Base-by-base conservation (phyloP, 2,888 invertebrate genomes). In the Papilio demoleus region DNA sequence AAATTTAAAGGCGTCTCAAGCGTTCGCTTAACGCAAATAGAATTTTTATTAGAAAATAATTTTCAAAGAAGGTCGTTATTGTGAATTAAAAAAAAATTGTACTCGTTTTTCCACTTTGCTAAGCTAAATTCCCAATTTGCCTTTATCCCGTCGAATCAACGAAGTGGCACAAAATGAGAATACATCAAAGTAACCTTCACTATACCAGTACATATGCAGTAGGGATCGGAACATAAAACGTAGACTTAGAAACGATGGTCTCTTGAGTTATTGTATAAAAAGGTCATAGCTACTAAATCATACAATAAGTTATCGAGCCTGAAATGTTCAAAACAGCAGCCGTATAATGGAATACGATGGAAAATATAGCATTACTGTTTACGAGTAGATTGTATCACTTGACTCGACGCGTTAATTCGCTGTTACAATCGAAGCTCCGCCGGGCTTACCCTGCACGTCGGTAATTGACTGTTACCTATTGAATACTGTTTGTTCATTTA, bases 241-340 rank as follows among this genome's bases (percentile, higher is more conserved):
- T 72, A 70, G 72, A 77, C 76, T 72, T 70, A 70, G 72, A 68
- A 72, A 71, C 75, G 74, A 75, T 76, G 77, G 73, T 75, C 76
- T 74, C 56, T 65, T 74, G 75, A 72, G 79, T 80, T 81, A 82
- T 80, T 81, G 78, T 81, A 79, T 75, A 77, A 78, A 74, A 79
- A 77, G 81, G 81, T 79, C 81, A 88, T 84, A 86, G 85, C 85
- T 72, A 73, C 88, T 90, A 90, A 89, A 89, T 90, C 90, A 90
- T 87, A 81, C 82, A 82, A 88, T 89, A 85, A 90, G 88, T 91
- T 90, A 91, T 86, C 86, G 87, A 56, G 56, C 45, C 61, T 69
- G 56, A 60, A 65, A 65, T 61, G 62, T 69, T 69, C 60, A 88
- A 84, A 88, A 84, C 82, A 84, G 80, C 81, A 82, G 78, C 78